Evolutionary conservation across 1,140 invertebrate genomes (phyloP), one percentile per base, ranked within the genome.

Genomic region (Kradibia gibbosae): DNA sequence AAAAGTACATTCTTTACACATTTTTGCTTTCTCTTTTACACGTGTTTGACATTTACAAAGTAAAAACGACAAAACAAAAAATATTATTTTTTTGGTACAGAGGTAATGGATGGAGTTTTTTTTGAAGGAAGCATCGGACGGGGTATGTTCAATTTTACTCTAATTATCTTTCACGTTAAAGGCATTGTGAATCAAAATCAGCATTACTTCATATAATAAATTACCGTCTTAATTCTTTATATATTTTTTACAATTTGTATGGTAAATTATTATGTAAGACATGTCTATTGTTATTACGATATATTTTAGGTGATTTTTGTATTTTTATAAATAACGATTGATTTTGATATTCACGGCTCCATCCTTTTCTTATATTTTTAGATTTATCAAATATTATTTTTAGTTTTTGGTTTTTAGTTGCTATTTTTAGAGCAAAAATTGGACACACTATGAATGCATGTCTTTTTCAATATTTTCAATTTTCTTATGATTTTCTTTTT

Each of bases 91-190:
- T 42, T 39, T 80, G 39, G 31, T 50, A 50, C 3, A 65, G 39
- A 45, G 78, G 78, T 74, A 74, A 80, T 53, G 72, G 72, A 57
- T 80, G 57, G 55, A 28, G 8, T 48, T 55, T 8, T 65, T 71
- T 74, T 22, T 17, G n/a, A 28, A 17, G 31, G 3, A 34, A 31
- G 60, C 31, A 17, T 34, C 34, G 60, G 31, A 62, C 1, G 31
- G 60, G 3, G 0, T 15, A 20, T 0, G 0, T 13, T 17, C 0
- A 28, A n/a, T n/a, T 57, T 57, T 4, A 57, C n/a, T 57, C 22
- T n/a, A 57, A 57, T 31, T 28, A 28, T 5, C 7, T 31, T 31
- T 28, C 22, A 5, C 42, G 42, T 45, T 62, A 1, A 45, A 65
- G 22, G 25, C 39, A 39, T 67, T 48, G 10, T 11, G 5, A 78